Base-by-base conservation (phyloP, 2,888 invertebrate genomes). In the Steinernema hermaphroditum region DNA sequence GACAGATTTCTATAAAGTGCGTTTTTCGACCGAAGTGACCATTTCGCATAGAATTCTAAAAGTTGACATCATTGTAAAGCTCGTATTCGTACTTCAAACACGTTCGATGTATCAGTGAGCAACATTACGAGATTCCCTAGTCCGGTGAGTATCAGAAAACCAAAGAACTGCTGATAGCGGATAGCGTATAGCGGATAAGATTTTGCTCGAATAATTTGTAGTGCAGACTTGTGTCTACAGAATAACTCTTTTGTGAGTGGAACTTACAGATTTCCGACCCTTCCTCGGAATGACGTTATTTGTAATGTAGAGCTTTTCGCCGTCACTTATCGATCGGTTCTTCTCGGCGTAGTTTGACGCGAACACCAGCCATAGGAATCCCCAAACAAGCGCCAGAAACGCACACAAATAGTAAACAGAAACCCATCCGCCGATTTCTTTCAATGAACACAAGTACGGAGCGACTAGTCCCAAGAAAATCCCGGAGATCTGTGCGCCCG, bases 321-420 rank as follows among this genome's bases (percentile, higher is more conserved):
- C 73, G n/a, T 75, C 57, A 8, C 74, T 70, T 9, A 81, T 77
- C 74, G 75, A 81, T 12, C 34, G 62, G n/a, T 32, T 29, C 8
- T n/a, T 29, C 16, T 62, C 62, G 29, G 32, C 62, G 29, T 62
- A 62, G 19, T 62, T 62, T 2, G 62, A 29, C 29, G 32, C 6
- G 12, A 29, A 29, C 1, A 62, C 1, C 29, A 43, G 29, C 72
- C 72, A 72, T 4, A 43, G 32, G 34, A 72, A 9, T 22, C 12
- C 14, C 72, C 72, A 72, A 1, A 27, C 14, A 27, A 68, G 8
- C 12, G 29, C 34, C 16, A 34, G 4, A 37, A 9, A n/a, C 70
- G 82, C 81, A 49, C 78, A 80, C 6, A 77, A 43, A 62, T 82
- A 80, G 74, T 84, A 82, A 22, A 82, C 81, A 1, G 79, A 73